These are phyloP conservation scores for Electrophaes corylata DNA, from an alignment of 2,888 invertebrate species.

Conservation along the genomic window DNA sequence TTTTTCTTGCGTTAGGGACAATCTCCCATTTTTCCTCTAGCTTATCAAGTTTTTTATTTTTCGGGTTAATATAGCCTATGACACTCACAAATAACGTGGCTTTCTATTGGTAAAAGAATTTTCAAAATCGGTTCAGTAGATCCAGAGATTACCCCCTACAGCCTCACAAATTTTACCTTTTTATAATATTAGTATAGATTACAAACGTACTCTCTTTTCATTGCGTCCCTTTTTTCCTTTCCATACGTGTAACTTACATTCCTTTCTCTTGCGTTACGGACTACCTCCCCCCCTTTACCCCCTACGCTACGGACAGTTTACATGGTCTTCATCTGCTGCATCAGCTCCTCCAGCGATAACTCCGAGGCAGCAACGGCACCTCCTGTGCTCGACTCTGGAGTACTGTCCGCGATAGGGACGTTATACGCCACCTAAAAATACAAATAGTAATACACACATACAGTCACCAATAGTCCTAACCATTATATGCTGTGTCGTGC, in stretches of 20 bases:
- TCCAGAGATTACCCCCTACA: too few relatives aligned
- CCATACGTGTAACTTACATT: too few relatives aligned
- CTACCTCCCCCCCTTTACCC: not conserved
- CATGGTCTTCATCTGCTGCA: conserved; percentile 96
- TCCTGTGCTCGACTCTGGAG: conserved; percentile 72
- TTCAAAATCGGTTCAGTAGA: too few relatives aligned
- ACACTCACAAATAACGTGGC: not conserved
- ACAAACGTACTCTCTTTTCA: too few relatives aligned
- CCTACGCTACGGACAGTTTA: conserved; percentile 64
- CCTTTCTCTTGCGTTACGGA: too few relatives aligned
- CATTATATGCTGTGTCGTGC: too few relatives aligned
- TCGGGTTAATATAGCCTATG: too few relatives aligned
- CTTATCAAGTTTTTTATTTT: not conserved
- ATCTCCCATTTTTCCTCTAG: too few relatives aligned
- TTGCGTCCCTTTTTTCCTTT: too few relatives aligned
- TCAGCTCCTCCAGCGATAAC: conserved; percentile 93
- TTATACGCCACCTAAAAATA: conserved; percentile 88
- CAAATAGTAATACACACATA: too few relatives aligned
- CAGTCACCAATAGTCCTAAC: too few relatives aligned
- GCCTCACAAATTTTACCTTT: too few relatives aligned
- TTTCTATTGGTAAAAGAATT: not conserved
- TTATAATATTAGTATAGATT: not conserved
- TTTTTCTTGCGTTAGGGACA: not conserved
- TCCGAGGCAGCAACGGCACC: conserved; percentile 80
- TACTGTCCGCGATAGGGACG: conserved; percentile 80